Percentiles rank a stretch among this genome's conserved stretches.
phyloP scores from a whole-genome alignment of 2,113 vertebrate species.

The Gymnarchus niloticus region DNA sequence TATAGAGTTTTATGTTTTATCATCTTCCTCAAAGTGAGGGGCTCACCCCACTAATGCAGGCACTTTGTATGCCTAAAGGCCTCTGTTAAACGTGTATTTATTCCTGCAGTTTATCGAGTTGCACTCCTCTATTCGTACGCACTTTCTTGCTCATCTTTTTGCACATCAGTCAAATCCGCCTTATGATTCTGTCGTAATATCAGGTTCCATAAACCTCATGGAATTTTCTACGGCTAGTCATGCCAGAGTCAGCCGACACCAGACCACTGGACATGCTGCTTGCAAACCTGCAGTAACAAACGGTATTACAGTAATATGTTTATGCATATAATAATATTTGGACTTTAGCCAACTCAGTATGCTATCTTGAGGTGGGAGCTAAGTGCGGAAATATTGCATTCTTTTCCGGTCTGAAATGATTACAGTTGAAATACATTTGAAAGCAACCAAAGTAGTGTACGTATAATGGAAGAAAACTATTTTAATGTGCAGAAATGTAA shows the following conservation, averaged over 20 bases:
- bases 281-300: background rate
- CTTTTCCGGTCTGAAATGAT: background rate
- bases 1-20: background rate
- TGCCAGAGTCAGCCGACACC: background rate
- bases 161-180: background rate
- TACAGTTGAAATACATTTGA: background rate
- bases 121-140: background rate
- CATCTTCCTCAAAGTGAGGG: background rate
- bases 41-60: background rate
- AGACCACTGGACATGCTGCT: background rate
- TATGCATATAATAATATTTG: background rate
- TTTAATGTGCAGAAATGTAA: background rate
- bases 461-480: background rate
- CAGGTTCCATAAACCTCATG: too few relatives aligned
- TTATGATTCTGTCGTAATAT: background rate
- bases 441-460: background rate
- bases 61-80: background rate
- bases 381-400: too few relatives aligned
- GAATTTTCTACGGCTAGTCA: background rate
- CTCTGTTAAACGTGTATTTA: background rate
- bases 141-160: background rate
- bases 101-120: background rate
- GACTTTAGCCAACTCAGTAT: too few relatives aligned
- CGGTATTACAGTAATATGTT: background rate
- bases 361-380: too few relatives aligned